phyloP scores from a whole-genome alignment of 2,113 vertebrate species.

The Brachypodius melanocephalos region DNA sequence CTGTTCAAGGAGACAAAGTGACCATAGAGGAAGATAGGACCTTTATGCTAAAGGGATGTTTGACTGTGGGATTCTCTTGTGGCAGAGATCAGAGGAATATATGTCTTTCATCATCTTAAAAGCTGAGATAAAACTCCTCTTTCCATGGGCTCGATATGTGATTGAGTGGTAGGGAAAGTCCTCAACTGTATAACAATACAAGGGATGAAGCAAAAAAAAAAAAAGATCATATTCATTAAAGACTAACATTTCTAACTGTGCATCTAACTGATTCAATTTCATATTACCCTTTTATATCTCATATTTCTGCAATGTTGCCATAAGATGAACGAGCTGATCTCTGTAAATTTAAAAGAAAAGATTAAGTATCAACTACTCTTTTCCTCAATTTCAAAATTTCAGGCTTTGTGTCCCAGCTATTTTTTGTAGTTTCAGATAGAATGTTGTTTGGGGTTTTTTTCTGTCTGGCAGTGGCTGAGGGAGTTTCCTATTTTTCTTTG shows the following conservation, averaged over 20 bases:
- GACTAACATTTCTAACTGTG: not conserved
- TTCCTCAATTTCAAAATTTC: not conserved
- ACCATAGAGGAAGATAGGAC: not conserved
- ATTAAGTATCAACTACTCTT: not conserved
- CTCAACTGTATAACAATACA: not conserved
- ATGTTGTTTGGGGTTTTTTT: not conserved
- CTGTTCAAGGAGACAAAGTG: not conserved
- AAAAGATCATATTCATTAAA: not conserved
- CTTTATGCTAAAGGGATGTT: not conserved
- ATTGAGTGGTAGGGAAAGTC: not conserved
- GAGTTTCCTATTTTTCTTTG: not conserved
- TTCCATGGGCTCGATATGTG: not conserved
- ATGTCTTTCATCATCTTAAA: not conserved
- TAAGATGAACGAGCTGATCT: not conserved
- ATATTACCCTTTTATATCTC: not conserved
- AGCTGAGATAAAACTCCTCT: not conserved
- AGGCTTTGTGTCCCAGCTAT: not conserved
- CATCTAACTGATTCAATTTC: not conserved
- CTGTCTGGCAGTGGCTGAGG: not conserved
- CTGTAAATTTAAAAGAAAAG: not conserved
- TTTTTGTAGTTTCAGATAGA: not conserved
- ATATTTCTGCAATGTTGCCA: not conserved
- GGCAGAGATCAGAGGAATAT: not conserved
- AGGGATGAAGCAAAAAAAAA: not conserved
- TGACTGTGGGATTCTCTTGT: not conserved